Percentiles rank a stretch among this genome's conserved stretches.
These are phyloP conservation scores for Myripristis murdjan DNA, from an alignment of 2,797 vertebrate genomes.

Conservation along the genomic window DNA sequence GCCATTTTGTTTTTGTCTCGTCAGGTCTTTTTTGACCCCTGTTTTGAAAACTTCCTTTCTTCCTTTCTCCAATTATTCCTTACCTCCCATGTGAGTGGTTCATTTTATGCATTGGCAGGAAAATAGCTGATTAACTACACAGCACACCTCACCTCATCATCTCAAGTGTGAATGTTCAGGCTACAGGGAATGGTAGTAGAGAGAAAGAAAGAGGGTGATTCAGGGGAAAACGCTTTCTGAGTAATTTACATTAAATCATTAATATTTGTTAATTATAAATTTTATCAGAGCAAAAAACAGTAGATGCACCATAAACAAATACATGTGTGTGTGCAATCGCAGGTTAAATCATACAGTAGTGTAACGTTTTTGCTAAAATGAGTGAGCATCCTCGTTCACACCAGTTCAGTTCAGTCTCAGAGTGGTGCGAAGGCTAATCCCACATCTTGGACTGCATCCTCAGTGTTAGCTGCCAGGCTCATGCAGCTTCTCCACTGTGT, in stretches of 20 bases:
- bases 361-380: not conserved
- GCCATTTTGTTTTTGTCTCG: not conserved
- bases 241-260: not conserved
- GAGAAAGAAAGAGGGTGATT: too few species aligned
- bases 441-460: not conserved
- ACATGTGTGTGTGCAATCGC: not conserved
- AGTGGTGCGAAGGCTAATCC: not conserved
- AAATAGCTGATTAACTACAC: not conserved
- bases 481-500: not conserved
- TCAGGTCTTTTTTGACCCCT: not conserved
- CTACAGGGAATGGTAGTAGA: too few species aligned
- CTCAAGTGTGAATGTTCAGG: not conserved
- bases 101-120: not conserved
- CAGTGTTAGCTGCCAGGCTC: not conserved
- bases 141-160: too few species aligned
- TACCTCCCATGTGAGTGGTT: not conserved
- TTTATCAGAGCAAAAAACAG: too few species aligned
- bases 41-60: not conserved
- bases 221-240: not conserved
- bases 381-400: constrained; percentile 14
- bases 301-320: too few species aligned
- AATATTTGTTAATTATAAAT: not conserved
- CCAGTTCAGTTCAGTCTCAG: constrained; percentile 7
- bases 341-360: not conserved
- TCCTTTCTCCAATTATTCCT: not conserved